Base-by-base conservation (phyloP, 2,797 vertebrate genomes). In the Diglossa cyanea region DNA sequence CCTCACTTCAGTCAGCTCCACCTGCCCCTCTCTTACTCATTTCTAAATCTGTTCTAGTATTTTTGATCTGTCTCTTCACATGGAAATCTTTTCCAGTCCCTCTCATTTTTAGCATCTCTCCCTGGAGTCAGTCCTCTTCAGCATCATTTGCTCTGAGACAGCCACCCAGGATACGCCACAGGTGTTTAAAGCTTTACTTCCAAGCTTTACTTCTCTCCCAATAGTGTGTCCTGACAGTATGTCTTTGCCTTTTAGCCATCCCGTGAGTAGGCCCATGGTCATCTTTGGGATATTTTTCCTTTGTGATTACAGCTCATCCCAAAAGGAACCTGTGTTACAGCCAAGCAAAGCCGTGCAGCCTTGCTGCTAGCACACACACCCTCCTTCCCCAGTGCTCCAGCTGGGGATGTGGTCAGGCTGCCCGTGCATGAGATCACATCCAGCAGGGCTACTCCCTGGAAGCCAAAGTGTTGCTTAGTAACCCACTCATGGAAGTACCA, bases 401-500 rank as follows among this genome's bases (percentile, higher is more conserved):
- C 87, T 95, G 94, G 94, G 87, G 62, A 94, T 44, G 11, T 84
- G 91, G 95, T 96, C 95, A 96, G 87, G 94, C 82, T 93, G 91
- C 67, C 0, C 42, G 89, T 53, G 11, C 85, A 62, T 83, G 95
- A 96, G 95, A 94, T 90, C 89, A 81, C 93, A 97, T 90, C 55
- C 72, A 95, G 85, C 91, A 91, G 67, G 48, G 85, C 79, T 96
- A 80, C 95, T 96, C 94, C 92, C 92, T 93, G 91, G 91, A 97
- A 96, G 96, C 95, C 93, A 87, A 97, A 95, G 94, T 97, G 94
- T 97, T 96, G 94, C 94, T 92, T 96, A 97, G 94, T 96, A 96
- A 96, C 96, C 89, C 86, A 92, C 94, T 93, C 95, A 89, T 95
- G 92, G 93, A 96, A 95, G 93, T 72, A 95, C 92, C 94, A 96